A percentile compares a stretch with the other conserved stretches of the same genome.
phyloP scores from a whole-genome alignment of 1,140 invertebrate genomes.

The Macrotrachela quadricornifera region DNA sequence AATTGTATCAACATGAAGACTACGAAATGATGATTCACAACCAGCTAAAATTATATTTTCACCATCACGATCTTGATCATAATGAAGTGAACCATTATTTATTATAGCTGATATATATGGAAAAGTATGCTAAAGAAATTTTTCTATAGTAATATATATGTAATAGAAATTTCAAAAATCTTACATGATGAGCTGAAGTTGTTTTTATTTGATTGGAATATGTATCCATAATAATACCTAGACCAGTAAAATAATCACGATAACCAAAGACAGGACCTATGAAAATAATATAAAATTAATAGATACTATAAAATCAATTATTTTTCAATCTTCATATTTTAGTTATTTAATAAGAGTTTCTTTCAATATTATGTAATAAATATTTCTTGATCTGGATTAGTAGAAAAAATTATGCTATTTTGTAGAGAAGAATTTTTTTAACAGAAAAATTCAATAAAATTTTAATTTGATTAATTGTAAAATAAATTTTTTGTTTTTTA shows the following conservation, averaged over 20 bases:
- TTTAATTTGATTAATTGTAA: too few species aligned
- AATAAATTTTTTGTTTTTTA: too few species aligned
- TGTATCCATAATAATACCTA: constrained; percentile 84
- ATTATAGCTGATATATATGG: constrained; percentile 96
- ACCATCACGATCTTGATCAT: constrained; percentile 93
- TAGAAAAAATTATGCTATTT: too few species aligned
- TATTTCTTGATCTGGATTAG: too few species aligned
- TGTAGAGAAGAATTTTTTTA: too few species aligned
- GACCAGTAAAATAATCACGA: constrained; percentile 68
- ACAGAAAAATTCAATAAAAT: too few species aligned
- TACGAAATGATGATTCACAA: constrained; percentile 60
- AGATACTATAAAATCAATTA: too few species aligned
- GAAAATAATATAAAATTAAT: too few species aligned
- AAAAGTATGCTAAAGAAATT: constrained; percentile 62
- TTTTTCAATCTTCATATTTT: too few species aligned
- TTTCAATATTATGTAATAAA: too few species aligned
- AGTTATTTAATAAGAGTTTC: too few species aligned
- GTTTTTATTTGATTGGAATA: constrained; percentile 98
- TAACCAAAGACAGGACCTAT: constrained; percentile 73
- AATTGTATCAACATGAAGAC: constrained; percentile 69
- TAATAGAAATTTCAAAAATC: constrained; percentile 16
- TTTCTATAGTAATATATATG: too few species aligned
- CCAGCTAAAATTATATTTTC: constrained; percentile 86
- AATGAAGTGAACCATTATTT: constrained; percentile 77
- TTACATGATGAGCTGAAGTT: constrained; percentile 80